Percentiles rank a stretch among this genome's conserved stretches.
phyloP scores from a whole-genome alignment of 2,797 vertebrate genomes.

The Pseudocheirus occidentalis region DNA sequence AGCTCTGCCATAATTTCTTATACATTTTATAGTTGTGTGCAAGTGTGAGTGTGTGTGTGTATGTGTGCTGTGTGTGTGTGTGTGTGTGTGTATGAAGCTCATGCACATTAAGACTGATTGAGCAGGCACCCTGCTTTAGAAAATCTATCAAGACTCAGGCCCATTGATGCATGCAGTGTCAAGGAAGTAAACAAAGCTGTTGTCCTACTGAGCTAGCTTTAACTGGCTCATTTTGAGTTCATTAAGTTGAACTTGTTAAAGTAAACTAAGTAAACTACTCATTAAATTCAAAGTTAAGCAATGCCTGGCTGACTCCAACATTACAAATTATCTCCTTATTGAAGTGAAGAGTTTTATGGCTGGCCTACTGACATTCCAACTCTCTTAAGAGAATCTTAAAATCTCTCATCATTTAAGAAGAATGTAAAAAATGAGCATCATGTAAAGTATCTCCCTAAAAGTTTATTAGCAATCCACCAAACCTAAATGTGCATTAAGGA shows the following conservation, averaged over 20 bases:
- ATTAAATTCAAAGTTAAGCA: neutral
- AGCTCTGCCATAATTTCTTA: neutral
- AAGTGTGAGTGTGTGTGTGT: neutral
- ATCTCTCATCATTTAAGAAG: neutral
- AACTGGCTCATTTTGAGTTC: neutral
- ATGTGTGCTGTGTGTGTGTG: neutral
- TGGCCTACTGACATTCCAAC: neutral
- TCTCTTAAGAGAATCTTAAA: neutral
- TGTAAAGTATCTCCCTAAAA: neutral
- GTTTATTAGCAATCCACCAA: slow-evolving; percentile 38
- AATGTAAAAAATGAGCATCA: neutral
- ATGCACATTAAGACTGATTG: neutral
- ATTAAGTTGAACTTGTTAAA: slow-evolving; percentile 3
- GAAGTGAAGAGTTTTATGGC: neutral
- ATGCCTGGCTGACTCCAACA: neutral
- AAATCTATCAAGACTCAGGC: neutral
- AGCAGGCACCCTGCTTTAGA: neutral
- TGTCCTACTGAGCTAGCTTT: neutral
- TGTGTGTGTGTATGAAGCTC: neutral
- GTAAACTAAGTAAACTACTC: neutral
- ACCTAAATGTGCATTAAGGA: slow-evolving; percentile 10
- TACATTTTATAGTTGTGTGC: neutral
- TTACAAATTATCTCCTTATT: neutral
- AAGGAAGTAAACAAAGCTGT: neutral
- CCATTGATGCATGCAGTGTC: neutral